Conservation (phyloP, 2,888 invertebrate species). For the Cynaeus angustus region DNA sequence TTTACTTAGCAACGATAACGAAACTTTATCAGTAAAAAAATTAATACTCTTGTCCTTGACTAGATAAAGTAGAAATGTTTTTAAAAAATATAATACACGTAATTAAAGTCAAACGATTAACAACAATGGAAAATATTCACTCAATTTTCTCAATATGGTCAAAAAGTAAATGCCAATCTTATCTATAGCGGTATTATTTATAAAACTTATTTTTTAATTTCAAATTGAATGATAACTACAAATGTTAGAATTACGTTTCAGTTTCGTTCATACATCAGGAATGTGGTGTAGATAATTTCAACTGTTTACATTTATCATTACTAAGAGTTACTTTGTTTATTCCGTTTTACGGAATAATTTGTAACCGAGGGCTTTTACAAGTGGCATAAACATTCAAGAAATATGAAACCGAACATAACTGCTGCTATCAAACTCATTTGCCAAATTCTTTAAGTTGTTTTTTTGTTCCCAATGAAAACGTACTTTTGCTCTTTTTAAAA, state of each 20-base stretch:
- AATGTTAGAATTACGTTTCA: conserved; percentile 31
- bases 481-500: background rate
- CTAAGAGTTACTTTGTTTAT: conserved; percentile 31
- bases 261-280: conserved; percentile 16
- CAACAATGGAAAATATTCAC: no score
- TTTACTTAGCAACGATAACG: conserved; percentile 11
- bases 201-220: conserved; percentile 28
- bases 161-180: background rate
- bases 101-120: no score
- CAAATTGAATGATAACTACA: conserved; percentile 32
- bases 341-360: conserved; percentile 20
- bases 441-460: conserved; percentile 3
- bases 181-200: background rate
- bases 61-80: no score
- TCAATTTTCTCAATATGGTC: background rate
- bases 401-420: conserved; percentile 4
- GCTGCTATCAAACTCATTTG: conserved; percentile 5
- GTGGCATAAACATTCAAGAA: conserved; percentile 18
- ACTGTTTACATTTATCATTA: conserved; percentile 33
- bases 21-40: conserved; percentile 2
- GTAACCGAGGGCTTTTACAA: conserved; percentile 17
- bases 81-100: no score
- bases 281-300: conserved; percentile 25
- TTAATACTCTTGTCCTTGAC: background rate
- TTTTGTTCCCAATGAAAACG: conserved; percentile 11